Evolutionary conservation across 2,113 vertebrate genomes (phyloP), one percentile per base, ranked within the genome.

Genomic region (Onychorhynchus coronatus): DNA sequence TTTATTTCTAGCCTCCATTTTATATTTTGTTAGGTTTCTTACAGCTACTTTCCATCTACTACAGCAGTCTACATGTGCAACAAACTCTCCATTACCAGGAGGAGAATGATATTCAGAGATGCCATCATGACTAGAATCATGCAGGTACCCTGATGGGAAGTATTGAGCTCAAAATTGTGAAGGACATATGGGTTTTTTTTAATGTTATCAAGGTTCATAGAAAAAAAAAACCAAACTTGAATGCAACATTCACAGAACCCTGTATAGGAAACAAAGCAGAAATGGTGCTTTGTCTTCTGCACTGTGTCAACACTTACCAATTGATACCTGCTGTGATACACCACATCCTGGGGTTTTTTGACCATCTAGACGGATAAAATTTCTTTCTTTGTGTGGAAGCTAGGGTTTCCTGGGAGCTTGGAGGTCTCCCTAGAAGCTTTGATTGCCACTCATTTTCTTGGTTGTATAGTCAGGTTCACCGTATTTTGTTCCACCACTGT

Each of bases 21-120:
- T n/a, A 50, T 73, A 28, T 74, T 94, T 91, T 58, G 28, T 88
- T 96, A 86, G 49, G 52, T 89, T 89, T 94, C 75, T 92, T 55
- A 44, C n/a, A 79, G 75, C 50, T 80, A 28, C 19, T 25, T 95
- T 72, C 11, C 41, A 52, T 68, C 53, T 79, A 62, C 28, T 65
- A 33, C 23, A 91, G 37, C 39, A 68, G 25, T 44, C 24, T 58
- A 35, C 4, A 37, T 8, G 12, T 78, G 17, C 47, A 84, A 56
- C 2, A 2, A 76, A 41, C 35, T 56, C 24, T 66, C 28, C 53
- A 14, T 86, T 78, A 56, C 14, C 56, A 81, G 44, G 22, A 84
- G 23, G 20, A 28, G 47, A 71, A 84, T 50, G 28, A 39, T 35
- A 3, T 74, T 87, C 47, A 78, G 37, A 85, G 50, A 50, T n/a